phyloP scores from a whole-genome alignment of 2,888 invertebrate genomes.

The Lepidocyrtinus sp. region DNA sequence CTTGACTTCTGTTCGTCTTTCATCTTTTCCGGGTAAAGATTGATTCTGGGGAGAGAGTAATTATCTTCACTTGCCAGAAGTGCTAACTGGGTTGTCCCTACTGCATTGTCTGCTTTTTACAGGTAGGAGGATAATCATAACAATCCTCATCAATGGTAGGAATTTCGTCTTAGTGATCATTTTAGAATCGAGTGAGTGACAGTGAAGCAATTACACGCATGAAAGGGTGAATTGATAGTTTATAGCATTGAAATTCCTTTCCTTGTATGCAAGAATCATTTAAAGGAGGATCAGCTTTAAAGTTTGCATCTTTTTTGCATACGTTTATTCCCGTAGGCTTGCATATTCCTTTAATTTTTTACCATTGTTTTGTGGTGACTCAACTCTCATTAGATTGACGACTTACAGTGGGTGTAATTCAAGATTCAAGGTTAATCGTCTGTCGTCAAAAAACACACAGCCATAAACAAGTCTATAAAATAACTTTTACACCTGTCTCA shows the following conservation, averaged over 20 bases:
- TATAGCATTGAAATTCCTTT: slow-evolving; percentile 9
- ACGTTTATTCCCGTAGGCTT: no score
- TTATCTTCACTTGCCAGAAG: neutral
- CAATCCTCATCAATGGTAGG: neutral
- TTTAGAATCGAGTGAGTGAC: neutral
- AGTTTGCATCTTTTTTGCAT: no score
- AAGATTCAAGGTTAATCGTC: neutral
- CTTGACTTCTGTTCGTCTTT: neutral
- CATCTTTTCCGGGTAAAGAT: neutral
- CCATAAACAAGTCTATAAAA: no score
- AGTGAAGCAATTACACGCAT: slow-evolving; percentile 3
- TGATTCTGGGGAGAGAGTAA: no score
- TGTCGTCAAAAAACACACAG: neutral
- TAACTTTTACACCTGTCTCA: no score
- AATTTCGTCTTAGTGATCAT: neutral
- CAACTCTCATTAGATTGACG: neutral
- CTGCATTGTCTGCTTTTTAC: neutral
- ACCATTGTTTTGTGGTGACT: neutral
- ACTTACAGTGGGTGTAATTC: slow-evolving; percentile 7
- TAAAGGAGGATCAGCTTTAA: no score
- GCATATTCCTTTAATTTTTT: no score
- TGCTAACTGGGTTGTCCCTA: neutral
- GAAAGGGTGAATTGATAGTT: slow-evolving; percentile 5
- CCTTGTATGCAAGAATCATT: neutral
- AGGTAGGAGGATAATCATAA: slow-evolving; percentile 1